phyloP scores from a whole-genome alignment of 2,797 vertebrate genomes.

The Megaceryle alcyon region DNA sequence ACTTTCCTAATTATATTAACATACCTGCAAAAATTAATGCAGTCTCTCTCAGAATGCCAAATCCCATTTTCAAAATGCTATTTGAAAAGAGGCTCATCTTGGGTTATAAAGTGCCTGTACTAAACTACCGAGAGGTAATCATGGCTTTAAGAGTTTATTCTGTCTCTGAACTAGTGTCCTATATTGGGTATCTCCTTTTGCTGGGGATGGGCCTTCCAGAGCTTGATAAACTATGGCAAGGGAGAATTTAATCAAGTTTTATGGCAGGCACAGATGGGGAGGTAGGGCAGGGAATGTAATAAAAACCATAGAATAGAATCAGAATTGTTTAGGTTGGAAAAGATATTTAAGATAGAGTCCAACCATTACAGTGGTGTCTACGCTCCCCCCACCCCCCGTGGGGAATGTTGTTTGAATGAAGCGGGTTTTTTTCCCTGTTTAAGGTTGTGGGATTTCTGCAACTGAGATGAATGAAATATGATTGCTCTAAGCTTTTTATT shows the following conservation, averaged over 20 bases:
- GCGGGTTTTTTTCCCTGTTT: rapidly evolving
- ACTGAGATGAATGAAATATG: neutral
- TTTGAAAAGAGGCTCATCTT: neutral
- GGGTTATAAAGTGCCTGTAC: neutral
- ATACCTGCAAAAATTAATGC: neutral
- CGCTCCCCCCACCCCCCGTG: too few species aligned
- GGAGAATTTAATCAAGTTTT: neutral
- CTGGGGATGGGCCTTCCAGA: neutral
- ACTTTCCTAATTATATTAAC: neutral
- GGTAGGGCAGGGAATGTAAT: neutral
- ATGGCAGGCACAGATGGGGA: neutral
- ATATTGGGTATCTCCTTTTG: neutral
- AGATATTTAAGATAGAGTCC: neutral
- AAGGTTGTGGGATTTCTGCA: neutral
- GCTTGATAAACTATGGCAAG: rapidly evolving
- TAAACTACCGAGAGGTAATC: neutral
- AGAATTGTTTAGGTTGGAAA: neutral
- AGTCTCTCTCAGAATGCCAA: neutral
- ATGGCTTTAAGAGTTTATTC: neutral
- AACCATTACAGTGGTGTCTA: too few species aligned
- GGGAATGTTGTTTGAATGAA: neutral
- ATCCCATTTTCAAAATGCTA: neutral
- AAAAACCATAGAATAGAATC: neutral
- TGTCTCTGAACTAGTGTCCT: rapidly evolving
- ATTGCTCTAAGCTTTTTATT: neutral